Conservation (phyloP, 2,888 invertebrate genomes). For the Teinopalpus imperialis region DNA sequence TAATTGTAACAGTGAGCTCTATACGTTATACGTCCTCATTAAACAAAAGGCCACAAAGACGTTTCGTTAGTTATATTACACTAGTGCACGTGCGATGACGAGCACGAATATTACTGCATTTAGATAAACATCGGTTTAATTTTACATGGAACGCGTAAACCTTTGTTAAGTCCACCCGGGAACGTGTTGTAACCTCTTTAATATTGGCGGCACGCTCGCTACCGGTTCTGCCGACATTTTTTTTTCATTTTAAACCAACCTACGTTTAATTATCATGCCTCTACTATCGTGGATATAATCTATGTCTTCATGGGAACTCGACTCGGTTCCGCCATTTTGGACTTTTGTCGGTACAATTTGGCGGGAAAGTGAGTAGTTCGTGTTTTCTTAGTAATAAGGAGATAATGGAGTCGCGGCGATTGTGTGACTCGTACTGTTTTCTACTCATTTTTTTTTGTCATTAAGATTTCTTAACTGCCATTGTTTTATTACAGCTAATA, state of each 20-base stretch:
- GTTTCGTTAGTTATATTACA: constrained; percentile 59
- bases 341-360: constrained; percentile 62
- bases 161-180: constrained; percentile 57
- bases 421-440: constrained; percentile 53
- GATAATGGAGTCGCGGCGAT: constrained; percentile 48
- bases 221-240: constrained; percentile 59
- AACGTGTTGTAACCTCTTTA: constrained; percentile 55
- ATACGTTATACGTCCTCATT: constrained; percentile 32
- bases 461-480: constrained; percentile 36
- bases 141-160: constrained; percentile 72
- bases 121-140: constrained; percentile 75
- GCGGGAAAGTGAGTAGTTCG: constrained; percentile 46
- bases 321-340: constrained; percentile 60
- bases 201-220: constrained; percentile 74
- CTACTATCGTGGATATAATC: constrained; percentile 66
- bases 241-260: constrained; percentile 53
- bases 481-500: constrained; percentile 27
- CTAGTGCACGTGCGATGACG: constrained; percentile 70
- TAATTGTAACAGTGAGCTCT: constrained; percentile 15
- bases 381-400: constrained; percentile 70
- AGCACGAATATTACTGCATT: constrained; percentile 60
- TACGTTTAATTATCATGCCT: constrained; percentile 74
- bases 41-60: constrained; percentile 36
- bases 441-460: constrained; percentile 55
- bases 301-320: constrained; percentile 73